Base-by-base conservation (phyloP, 23 tunicate genomes). In the Oikopleura vanhoeffeni region DNA sequence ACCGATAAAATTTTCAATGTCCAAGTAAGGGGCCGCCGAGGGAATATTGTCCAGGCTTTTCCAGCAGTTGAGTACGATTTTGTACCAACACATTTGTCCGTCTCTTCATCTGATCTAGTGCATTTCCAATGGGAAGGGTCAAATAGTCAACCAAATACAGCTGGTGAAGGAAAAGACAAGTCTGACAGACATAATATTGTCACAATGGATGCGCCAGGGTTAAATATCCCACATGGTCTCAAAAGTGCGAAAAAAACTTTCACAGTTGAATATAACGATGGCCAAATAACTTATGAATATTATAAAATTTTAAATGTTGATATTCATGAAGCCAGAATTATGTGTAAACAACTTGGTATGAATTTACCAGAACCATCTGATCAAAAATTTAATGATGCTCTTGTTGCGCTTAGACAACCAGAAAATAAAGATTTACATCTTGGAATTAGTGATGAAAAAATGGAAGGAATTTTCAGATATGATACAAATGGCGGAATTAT, bases 61-160 rank as follows among this genome's bases (percentile, higher is more conserved):
- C 97, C 97, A 27, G 91, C 97, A 0, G 88, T 87, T 1, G 97
- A 91, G 67, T 93, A 93, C 87, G 98, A 93, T 49, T 93, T 85
- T 84, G 41, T 84, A 40, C 98, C 98, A 0, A 90, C 85, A 40
- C 83, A 85, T 38, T 67, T 88, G 39, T 1, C 60, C 0, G 76
- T 90, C 0, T 40, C 0, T 0, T 39, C 40, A 0, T 41, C 60
- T 3, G 98, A 93, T 71, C 84, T 84, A 0, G 85, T 93, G 0
- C 98, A 93, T 76, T 40, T 93, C 8, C 98, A 93, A 85, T 93
- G 98, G 98, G 90, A 92, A 8, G 98, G 98, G 1, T 89, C 94
- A 0, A 93, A 93, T 82, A 83, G 91, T 13, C 94, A 93, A 83
- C 83, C 90, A 49, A 93, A 93, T 84, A 58, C 75, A 35, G 98